Percentiles rank a stretch among this genome's conserved stretches.
phyloP scores from a whole-genome alignment of 2,113 vertebrate species.

The Aspiorhynchus laticeps region DNA sequence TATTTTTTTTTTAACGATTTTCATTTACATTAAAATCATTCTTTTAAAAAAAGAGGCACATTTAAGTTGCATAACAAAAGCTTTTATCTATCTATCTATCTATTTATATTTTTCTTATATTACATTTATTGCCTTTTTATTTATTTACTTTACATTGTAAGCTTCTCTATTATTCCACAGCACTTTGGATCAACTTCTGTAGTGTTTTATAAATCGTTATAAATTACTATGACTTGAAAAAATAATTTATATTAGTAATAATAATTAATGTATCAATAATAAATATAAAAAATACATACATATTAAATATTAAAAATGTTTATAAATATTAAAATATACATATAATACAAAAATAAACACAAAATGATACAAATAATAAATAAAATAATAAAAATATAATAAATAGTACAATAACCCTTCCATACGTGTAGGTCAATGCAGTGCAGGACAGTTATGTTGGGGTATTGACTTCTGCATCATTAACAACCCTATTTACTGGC shows the following conservation, averaged over 20 bases:
- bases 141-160: background rate
- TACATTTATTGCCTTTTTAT: background rate
- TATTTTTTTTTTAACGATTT: background rate
- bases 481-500: background rate
- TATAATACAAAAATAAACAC: too few relatives aligned
- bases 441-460: too few relatives aligned
- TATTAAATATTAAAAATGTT: background rate
- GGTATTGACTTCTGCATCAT: too few relatives aligned
- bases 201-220: background rate
- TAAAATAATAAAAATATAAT: background rate
- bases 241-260: background rate
- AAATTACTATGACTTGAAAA: background rate
- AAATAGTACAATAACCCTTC: too few relatives aligned
- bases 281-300: background rate
- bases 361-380: background rate
- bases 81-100: background rate
- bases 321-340: too few relatives aligned
- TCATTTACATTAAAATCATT: background rate
- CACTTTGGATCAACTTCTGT: background rate
- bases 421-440: too few relatives aligned
- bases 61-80: background rate
- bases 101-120: background rate
- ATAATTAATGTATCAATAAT: background rate
- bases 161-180: background rate
- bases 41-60: background rate